Conservation (phyloP, 2,113 vertebrate genomes). For the Microtus montanus region DNA sequence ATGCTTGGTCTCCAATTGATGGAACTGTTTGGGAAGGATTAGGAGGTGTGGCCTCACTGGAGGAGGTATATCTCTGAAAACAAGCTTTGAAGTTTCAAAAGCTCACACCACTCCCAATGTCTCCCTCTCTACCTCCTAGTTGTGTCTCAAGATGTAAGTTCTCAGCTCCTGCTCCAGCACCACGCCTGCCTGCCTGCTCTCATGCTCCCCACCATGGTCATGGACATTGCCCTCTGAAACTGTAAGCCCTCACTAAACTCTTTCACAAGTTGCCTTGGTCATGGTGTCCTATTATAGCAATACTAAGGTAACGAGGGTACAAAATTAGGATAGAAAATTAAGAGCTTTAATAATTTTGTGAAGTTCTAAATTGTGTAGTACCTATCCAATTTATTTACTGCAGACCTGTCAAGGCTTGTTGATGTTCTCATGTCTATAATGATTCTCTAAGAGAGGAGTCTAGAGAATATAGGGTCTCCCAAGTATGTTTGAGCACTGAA, state of each 20-base stretch:
- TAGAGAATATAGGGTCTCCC: background rate
- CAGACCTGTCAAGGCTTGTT: background rate
- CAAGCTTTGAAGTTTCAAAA: background rate
- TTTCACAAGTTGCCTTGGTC: background rate
- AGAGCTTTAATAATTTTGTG: slow-evolving; percentile 15
- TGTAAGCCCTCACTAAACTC: background rate
- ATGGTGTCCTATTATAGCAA: background rate
- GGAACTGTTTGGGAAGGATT: background rate
- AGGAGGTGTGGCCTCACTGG: background rate
- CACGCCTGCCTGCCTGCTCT: background rate
- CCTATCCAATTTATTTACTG: background rate
- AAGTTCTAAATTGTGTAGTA: background rate
- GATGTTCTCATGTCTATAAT: background rate
- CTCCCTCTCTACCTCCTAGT: background rate
- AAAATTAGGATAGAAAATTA: background rate
- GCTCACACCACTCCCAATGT: background rate
- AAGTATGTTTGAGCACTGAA: background rate
- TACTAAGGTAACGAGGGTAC: background rate
- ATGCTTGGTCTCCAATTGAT: background rate
- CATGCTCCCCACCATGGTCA: too few species aligned
- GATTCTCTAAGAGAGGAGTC: background rate
- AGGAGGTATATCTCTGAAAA: background rate
- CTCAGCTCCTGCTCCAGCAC: background rate
- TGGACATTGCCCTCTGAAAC: background rate
- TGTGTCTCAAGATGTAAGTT: background rate